Evolutionary conservation across 2,888 invertebrate species (phyloP), one percentile per base, ranked within the genome.

Genomic region (Drosophila paramelanica): DNA sequence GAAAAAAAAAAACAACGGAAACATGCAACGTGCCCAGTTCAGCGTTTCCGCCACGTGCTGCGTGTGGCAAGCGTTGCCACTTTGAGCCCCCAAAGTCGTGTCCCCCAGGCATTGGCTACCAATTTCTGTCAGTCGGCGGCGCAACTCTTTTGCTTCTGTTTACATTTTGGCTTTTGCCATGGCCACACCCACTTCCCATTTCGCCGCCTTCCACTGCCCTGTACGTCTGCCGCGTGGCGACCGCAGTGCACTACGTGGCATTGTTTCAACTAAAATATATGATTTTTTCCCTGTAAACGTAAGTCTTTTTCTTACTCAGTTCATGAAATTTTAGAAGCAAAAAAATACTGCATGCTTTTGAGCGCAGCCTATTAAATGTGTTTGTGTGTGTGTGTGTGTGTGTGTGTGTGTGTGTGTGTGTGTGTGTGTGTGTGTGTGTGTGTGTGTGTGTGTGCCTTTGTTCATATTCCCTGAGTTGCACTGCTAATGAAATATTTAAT

Each of bases 401-500:
- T n/a, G n/a, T 56, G 33, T 46, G 45, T 14, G 50, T 41, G 11
- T 36, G 46, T 33, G 57, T 36, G 47, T 55, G 58, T 58, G 51
- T 36, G 23, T 50, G 33, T 14, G 39, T 57, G 27, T 33, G 57
- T 36, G 47, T 55, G 58, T 58, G 51, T 36, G 23, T 50, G 33
- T 14, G 39, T 57, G 27, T 56, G 33, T 46, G 45, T 14, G 50
- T 41, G 11, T 36, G 46, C 7, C 7, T 42, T 33, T 36, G 39
- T 56, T 25, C 23, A 33, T 68, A 64, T 56, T 60, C 78, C 50
- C 69, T 17, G 61, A 62, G 60, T 60, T 70, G 58, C 71, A 73
- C 36, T 56, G 77, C 77, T 81, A 73, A 89, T 85, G 62, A 89
- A 85, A 77, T 89, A 85, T 89, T 84, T 73, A 84, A 88, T 68